Evolutionary conservation across 2,113 vertebrate genomes (phyloP).

Genomic region (Chamaea fasciata): DNA sequence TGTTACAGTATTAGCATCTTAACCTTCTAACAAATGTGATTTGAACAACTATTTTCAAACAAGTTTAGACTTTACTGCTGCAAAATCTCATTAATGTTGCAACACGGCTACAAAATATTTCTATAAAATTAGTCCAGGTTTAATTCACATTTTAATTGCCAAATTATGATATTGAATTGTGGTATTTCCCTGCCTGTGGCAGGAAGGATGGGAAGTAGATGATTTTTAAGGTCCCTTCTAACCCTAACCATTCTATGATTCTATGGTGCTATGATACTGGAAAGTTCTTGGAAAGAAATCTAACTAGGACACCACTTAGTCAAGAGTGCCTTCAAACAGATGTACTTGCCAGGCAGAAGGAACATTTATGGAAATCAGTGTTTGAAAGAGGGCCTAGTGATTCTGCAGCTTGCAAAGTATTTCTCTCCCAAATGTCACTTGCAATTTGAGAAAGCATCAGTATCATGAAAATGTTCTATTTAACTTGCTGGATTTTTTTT

Average conservation of each 20-base stretch:
- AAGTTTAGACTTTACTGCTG: background rate
- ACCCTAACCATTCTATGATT: background rate
- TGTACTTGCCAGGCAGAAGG: slow-evolving; percentile 21
- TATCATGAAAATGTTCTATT: background rate
- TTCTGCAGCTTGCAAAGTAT: background rate
- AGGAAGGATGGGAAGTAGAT: background rate
- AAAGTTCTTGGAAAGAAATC: slow-evolving; percentile 16
- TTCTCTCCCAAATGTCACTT: background rate
- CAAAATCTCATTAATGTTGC: background rate
- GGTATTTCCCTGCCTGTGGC: background rate
- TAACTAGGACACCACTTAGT: slow-evolving; percentile 22
- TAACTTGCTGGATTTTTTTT: background rate
- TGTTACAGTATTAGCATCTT: background rate
- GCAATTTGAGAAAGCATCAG: background rate
- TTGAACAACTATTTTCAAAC: background rate
- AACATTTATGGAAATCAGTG: slow-evolving; percentile 4
- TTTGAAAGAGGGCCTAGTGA: background rate
- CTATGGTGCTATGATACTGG: background rate
- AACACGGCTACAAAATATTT: background rate
- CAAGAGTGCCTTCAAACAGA: slow-evolving; percentile 19
- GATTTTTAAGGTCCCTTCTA: background rate
- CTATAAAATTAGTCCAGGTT: background rate
- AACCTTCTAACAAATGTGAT: background rate
- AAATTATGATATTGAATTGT: background rate
- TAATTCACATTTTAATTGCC: background rate